These are phyloP conservation scores for Lucifuga dentata DNA, from an alignment of 2,113 vertebrate genomes.

Conservation along the genomic window DNA sequence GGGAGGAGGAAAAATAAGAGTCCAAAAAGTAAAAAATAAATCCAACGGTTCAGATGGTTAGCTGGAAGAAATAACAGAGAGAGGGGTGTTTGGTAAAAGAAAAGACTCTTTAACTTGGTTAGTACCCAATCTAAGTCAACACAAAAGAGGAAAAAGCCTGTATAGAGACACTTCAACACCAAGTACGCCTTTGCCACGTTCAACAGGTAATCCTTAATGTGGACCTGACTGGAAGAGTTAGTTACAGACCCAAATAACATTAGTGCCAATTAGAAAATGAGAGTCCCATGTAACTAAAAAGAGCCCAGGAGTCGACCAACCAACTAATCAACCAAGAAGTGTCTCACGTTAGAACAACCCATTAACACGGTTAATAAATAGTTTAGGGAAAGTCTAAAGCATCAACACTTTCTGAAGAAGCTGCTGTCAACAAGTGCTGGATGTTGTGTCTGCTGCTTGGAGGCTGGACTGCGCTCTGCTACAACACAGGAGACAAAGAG, in stretches of 20 bases:
- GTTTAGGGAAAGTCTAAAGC: conserved; percentile 35
- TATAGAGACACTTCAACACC: conserved; percentile 42
- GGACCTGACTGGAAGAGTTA: conserved; percentile 53
- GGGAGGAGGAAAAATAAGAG: conserved; percentile 63
- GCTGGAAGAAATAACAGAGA: conserved; percentile 86
- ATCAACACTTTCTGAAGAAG: conserved; percentile 69
- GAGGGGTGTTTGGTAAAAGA: conserved; percentile 75
- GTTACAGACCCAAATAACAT: conserved; percentile 64
- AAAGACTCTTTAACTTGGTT: conserved; percentile 56
- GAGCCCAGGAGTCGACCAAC: conserved; percentile 50
- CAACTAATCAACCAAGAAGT: conserved; percentile 59
- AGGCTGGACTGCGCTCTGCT: conserved; percentile 84
- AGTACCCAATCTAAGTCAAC: conserved; percentile 62
- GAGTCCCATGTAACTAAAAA: conserved; percentile 56
- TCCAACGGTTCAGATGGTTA: conserved; percentile 89
- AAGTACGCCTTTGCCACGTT: conserved; percentile 27
- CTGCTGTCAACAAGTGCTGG: conserved; percentile 86
- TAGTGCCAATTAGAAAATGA: conserved; percentile 62
- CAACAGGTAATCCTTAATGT: conserved; percentile 22
- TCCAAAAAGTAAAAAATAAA: conserved; percentile 82
- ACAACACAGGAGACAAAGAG: conserved; percentile 84
- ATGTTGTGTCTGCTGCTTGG: conserved; percentile 83
- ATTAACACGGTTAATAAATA: conserved; percentile 68
- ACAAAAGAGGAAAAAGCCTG: conserved; percentile 27
- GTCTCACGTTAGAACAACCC: conserved; percentile 73